Evolutionary conservation across 2,113 vertebrate genomes (phyloP).

Genomic region (Leptobrachium leishanense): DNA sequence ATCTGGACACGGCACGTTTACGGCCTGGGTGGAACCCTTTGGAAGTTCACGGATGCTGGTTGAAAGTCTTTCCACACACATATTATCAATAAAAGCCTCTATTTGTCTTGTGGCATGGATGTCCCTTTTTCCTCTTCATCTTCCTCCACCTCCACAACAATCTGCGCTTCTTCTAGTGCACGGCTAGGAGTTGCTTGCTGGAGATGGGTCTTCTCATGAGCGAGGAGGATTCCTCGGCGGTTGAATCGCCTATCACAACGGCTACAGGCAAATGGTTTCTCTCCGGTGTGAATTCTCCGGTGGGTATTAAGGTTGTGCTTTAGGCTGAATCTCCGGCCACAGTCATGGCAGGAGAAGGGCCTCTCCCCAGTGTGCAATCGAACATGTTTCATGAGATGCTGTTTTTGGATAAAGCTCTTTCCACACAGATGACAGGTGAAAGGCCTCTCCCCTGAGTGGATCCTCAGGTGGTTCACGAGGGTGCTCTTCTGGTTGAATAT

Average conservation of each 20-base stretch:
- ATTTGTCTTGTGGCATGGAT: not conserved
- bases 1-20: not conserved
- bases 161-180: not conserved
- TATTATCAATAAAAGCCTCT: not conserved
- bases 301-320: constrained; percentile 41
- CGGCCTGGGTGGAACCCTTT: not conserved
- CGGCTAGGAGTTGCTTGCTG: not conserved
- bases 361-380: constrained; percentile 32
- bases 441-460: constrained; percentile 40
- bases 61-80: not conserved
- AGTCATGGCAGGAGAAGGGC: constrained; percentile 32
- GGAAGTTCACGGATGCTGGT: not conserved
- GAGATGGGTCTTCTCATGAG: constrained; percentile 12
- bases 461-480: constrained; percentile 27
- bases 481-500: constrained; percentile 19
- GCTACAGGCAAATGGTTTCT: constrained; percentile 18
- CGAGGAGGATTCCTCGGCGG: constrained; percentile 19
- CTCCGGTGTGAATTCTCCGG: constrained; percentile 37
- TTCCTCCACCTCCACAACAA: not conserved
- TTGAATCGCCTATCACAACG: constrained; percentile 26
- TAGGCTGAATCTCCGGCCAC: constrained; percentile 32
- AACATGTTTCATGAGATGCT: constrained; percentile 31
- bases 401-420: constrained; percentile 38
- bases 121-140: not conserved
- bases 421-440: constrained; percentile 13